Percentiles rank a stretch among this genome's conserved stretches.
Evolutionary conservation across 2,113 vertebrate genomes (phyloP).

Genomic region (Macrotis lagotis): DNA sequence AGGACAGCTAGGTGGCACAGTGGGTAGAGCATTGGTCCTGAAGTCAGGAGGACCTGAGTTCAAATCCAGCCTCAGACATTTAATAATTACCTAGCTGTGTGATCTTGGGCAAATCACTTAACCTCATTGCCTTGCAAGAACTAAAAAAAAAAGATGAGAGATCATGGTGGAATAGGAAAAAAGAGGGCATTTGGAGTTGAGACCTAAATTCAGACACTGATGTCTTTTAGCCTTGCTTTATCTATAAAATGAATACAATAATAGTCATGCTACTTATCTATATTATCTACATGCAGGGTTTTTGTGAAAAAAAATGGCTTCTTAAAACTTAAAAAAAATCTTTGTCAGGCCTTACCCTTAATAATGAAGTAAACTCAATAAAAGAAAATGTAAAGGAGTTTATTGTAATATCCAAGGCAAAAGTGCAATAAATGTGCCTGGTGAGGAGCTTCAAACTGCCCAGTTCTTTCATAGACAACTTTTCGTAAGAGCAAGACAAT

Average conservation of each 20-base stretch:
- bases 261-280: neutral
- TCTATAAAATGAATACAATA: neutral
- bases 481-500: neutral
- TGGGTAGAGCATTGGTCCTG: no score
- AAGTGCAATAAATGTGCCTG: neutral
- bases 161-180: neutral
- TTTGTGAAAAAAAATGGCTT: neutral
- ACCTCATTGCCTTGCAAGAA: no score
- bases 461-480: neutral
- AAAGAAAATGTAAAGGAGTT: neutral
- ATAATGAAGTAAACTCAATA: neutral
- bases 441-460: neutral
- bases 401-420: neutral
- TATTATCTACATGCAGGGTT: neutral
- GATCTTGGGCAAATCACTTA: no score
- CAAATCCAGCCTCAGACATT: no score
- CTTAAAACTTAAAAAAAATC: neutral
- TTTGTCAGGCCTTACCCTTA: neutral
- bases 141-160: neutral
- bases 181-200: neutral
- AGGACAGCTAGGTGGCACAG: no score
- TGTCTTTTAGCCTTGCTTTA: neutral
- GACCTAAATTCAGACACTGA: neutral
- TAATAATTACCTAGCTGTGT: no score
- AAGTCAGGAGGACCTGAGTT: no score